Evolutionary conservation across 2,797 vertebrate species (phyloP), one percentile per base, ranked within the genome.

Genomic region (Pitangus sulphuratus): DNA sequence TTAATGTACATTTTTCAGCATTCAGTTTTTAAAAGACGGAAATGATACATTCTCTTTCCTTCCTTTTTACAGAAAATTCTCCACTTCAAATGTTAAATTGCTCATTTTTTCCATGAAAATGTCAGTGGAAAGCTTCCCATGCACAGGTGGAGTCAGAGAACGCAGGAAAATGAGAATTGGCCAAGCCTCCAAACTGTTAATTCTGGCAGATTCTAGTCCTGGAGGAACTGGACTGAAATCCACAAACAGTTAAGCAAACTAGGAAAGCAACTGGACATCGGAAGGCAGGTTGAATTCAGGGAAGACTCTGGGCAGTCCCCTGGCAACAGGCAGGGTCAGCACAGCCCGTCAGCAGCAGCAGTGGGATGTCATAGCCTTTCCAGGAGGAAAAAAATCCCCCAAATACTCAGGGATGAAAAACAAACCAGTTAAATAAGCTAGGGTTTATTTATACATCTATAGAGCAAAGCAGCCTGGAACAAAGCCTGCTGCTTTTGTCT

Each of bases 391-490:
- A 51, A 20, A 17, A 45, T 11, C 37, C 47, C 7, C 45, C 71
- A 30, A 28, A 28, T 40, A 42, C 50, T 70, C 20, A 56, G 62
- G 79, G 51, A 51, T 33, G 22, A 64, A 61, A 89, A 65, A 30
- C 5, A 33, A 12, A 28, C 6, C 42, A 56, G 8, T 47, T 53
- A 54, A 89, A 60, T 30, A 47, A 80, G 8, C 40, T 33, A 17
- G 25, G 8, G 44, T 25, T 89, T 83, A 53, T 42, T 66, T 74
- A 53, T 30, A n/a, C 56, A 44, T 48, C 77, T 50, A 11, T 12
- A 58, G 12, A 77, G 75, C 31, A 70, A 89, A 44, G 75, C 44
- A 80, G 53, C 48, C 74, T 68, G 37, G 40, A 87, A 88, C 75
- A 86, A 40, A 40, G 58, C 0, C 7, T 5, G 15, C 40, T 86